Conservation (phyloP, 2,888 invertebrate genomes). For the Chymomyza amoena region DNA sequence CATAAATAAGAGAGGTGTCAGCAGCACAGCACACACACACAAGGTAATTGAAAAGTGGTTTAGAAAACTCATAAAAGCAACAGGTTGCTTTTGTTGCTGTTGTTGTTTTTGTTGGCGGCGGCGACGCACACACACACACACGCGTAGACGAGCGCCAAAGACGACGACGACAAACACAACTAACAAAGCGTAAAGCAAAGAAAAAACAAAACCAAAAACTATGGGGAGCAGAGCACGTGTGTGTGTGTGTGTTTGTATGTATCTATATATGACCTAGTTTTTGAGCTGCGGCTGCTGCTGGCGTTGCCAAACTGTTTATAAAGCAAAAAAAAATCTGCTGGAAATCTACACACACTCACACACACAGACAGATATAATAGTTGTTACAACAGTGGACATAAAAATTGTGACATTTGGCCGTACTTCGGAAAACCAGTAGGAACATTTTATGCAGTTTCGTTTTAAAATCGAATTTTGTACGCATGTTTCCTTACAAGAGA, state of each 20-base stretch:
- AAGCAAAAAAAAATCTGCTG: conserved; percentile 22
- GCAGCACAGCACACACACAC: not conserved
- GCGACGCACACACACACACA: not conserved
- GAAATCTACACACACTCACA: conserved; percentile 12
- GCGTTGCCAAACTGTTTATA: conserved; percentile 6
- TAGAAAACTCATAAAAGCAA: conserved; percentile 7
- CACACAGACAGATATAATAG: not conserved
- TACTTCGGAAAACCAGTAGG: too few relatives aligned
- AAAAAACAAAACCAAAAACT: not conserved
- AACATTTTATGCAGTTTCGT: too few relatives aligned
- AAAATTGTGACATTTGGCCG: not conserved
- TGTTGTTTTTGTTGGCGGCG: not conserved
- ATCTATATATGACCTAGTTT: conserved; percentile 1
- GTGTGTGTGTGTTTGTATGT: not conserved
- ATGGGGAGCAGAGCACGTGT: not conserved
- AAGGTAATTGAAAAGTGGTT: conserved; percentile 4
- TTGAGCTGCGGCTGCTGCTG: not conserved
- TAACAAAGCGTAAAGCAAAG: conserved; percentile 1
- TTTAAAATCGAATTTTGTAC: too few relatives aligned
- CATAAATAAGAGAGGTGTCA: not conserved
- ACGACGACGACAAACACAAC: conserved; percentile 14
- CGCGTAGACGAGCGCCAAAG: not conserved
- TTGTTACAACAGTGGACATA: not conserved
- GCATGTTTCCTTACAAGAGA: too few relatives aligned
- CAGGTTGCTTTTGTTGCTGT: conserved; percentile 4